Evolutionary conservation across 2,797 vertebrate genomes (phyloP), one percentile per base, ranked within the genome.

Genomic region (Pampus argenteus): DNA sequence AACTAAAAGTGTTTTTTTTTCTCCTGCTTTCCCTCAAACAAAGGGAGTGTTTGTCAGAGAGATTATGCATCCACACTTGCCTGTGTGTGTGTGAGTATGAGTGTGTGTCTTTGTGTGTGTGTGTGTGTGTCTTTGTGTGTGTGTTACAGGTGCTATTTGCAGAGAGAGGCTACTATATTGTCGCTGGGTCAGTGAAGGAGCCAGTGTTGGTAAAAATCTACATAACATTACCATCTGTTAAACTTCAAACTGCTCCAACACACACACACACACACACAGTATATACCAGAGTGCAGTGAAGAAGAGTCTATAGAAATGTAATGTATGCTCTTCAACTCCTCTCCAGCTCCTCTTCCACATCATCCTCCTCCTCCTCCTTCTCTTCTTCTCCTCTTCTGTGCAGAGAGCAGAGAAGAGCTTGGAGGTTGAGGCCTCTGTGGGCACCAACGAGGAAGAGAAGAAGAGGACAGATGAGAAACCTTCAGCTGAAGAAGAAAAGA

Each of bases 181-280:
- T 88, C 56, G 42, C 59, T 59, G 88, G 84, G 83, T 89, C 87
- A 85, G 63, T 60, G 67, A 79, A 82, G 81, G 83, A 88, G 71
- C 63, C 74, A 68, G 25, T 77, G 84, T 75, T 87, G 83, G 86
- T 91, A 76, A 85, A 91, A 85, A 91, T 90, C 81, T 83, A 85
- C 84, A 88, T 86, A 87, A 80, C 83, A 93, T 92, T 91, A 88
- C 79, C 90, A 91, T 93, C 84, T 90, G 90, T 91, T 91, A 90
- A 92, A 93, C 85, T 88, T 92, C 89, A 91, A 92, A 88, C 83
- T 73, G 55, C 84, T 88, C 74, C 57, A 47, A 68, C 58, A 69
- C 23, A 38, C 38, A 36, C 15, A 49, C n/a, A 54, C 6, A 29
- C 18, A 52, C 55, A 38, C 42, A 67, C 14, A 62, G 28, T 42